Base-by-base conservation (phyloP, 2,888 invertebrate genomes). In the Ischnus inquisitorius region DNA sequence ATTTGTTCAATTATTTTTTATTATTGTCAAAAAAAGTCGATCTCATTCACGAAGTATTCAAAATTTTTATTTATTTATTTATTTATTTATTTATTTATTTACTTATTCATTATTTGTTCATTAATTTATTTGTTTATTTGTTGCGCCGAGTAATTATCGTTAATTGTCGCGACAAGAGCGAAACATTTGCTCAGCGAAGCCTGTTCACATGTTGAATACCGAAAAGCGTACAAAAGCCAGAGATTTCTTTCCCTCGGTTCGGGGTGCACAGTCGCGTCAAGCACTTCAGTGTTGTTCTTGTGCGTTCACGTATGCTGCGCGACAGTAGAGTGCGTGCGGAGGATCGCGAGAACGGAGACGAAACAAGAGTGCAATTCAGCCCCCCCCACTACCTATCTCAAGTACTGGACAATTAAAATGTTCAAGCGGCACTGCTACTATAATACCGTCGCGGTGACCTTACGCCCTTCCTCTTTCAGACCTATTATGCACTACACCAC, bases 161-260 rank as follows among this genome's bases (percentile, higher is more conserved):
- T 25, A 3, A 3, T 22, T 60, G 3, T 10, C 14, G 28, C 25
- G 14, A 28, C 22, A 28, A 22, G 60, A 60, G 60, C n/a, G 22
- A 12, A 25, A 28, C 19, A 25, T 22, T 28, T 28, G 60, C 12
- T 6, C 12, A 14, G n/a, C 28, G 28, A 28, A 25, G 25, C 22
- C 60, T 79, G 87, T 85, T 85, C 85, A 82, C 88, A 87, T 87
- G 85, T 84, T 83, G 89, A 88, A 89, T 86, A 84, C 88, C 87
- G 87, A 88, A 85, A 86, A 85, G 86, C 86, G 81, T 89, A 89
- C 89, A 88, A 88, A 85, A 51, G 51, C 16, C 0, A 51, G 19
- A 51, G 51, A 51, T 19, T 19, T 22, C 62, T 75, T 76, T 67
- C 69, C 78, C 60, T 39, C 28, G 64, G 62, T 82, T 79, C 68